Percentiles rank a stretch among this genome's conserved stretches.
Conservation (phyloP, 2,888 invertebrate species). For the Stictocephala bisonia region DNA sequence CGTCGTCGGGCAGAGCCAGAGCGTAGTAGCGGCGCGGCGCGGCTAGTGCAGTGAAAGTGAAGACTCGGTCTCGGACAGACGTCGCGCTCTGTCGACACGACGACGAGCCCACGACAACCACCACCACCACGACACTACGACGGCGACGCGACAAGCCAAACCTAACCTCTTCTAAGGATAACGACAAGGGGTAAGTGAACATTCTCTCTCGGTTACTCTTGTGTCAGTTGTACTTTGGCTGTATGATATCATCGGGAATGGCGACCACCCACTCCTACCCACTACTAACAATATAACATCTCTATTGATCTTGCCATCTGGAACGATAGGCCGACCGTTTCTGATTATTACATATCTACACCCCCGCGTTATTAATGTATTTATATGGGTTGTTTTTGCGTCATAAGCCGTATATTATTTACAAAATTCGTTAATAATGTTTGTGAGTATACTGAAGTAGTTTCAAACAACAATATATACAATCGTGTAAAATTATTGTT, state of each 20-base stretch:
- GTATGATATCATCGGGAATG: conserved; percentile 28
- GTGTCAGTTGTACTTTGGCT: no score
- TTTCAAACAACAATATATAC: no score
- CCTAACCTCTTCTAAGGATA: no score
- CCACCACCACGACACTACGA: neutral
- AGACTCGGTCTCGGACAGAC: neutral
- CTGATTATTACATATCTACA: conserved; percentile 38
- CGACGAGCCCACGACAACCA: neutral
- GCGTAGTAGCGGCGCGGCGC: neutral
- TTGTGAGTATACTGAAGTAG: no score
- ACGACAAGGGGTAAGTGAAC: no score
- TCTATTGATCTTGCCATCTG: conserved; percentile 37
- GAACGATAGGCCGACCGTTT: conserved; percentile 37
- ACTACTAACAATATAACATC: conserved; percentile 39
- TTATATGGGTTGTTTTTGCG: no score
- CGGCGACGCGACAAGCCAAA: no score
- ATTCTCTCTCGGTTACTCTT: no score
- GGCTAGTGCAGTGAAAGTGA: neutral
- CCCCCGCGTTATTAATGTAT: conserved; percentile 9
- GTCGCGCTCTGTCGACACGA: neutral
- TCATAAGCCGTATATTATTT: no score
- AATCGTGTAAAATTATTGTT: no score
- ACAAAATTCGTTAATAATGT: no score
- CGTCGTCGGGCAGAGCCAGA: neutral
- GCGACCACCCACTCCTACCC: conserved; percentile 25